Evolutionary conservation across 2,113 vertebrate species (phyloP).

Genomic region (Nipponia nippon): DNA sequence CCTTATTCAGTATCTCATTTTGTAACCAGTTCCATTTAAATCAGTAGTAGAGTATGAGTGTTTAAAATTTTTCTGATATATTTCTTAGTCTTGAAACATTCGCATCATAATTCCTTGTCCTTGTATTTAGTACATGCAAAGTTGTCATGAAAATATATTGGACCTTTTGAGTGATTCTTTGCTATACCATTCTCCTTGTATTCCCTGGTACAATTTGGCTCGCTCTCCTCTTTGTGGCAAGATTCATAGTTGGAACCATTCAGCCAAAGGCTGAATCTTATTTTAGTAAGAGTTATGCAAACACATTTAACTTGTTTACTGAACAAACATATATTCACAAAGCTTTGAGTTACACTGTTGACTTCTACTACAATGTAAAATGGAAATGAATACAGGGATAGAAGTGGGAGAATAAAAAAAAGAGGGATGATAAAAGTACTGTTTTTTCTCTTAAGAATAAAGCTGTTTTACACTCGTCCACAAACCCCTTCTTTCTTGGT

Average conservation of each 20-base stretch:
- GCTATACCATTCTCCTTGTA: background rate
- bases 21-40: background rate
- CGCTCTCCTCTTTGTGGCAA: background rate
- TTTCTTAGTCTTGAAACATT: background rate
- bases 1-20: background rate
- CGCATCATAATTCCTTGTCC: background rate
- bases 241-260: background rate
- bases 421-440: background rate
- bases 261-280: background rate
- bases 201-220: background rate
- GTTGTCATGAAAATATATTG: background rate
- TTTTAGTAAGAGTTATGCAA: conserved; percentile 27
- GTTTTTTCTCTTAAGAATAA: background rate
- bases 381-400: background rate
- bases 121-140: background rate
- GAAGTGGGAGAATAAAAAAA: background rate
- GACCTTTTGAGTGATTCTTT: background rate
- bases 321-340: background rate
- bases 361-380: background rate
- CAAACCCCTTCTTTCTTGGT: background rate
- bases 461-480: background rate
- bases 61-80: background rate
- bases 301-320: conserved; percentile 17
- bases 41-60: background rate
- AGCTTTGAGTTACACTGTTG: background rate